Evolutionary conservation across 2,797 vertebrate genomes (phyloP).

Genomic region (Peromyscus aztecus): DNA sequence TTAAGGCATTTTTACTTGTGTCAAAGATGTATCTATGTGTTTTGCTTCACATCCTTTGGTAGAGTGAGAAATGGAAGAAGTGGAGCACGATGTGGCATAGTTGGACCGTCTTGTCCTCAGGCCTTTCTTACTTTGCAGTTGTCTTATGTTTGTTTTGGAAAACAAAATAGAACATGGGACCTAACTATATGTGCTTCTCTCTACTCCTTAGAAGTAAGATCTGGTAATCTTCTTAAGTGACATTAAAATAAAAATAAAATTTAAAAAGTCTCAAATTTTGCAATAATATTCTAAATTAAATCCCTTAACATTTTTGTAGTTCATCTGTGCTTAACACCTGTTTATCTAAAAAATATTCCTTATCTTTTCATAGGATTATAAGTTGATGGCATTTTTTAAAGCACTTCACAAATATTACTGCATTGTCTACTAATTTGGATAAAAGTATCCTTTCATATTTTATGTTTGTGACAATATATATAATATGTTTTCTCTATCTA

Average conservation of each 20-base stretch:
- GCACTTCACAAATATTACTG: background rate
- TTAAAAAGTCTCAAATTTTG: background rate
- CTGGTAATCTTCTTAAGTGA: background rate
- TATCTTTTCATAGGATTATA: background rate
- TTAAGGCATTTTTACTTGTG: background rate
- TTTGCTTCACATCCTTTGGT: background rate
- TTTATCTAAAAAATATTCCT: background rate
- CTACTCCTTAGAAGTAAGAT: background rate
- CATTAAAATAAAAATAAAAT: background rate
- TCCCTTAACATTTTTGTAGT: background rate
- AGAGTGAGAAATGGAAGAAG: no score
- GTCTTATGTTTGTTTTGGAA: background rate
- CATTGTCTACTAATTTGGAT: background rate
- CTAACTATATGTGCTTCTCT: background rate
- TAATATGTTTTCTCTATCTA: background rate
- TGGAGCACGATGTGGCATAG: background rate
- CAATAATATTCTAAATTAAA: background rate
- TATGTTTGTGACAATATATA: background rate
- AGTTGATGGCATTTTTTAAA: background rate
- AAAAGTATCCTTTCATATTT: background rate
- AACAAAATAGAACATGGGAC: no score
- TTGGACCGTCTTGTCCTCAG: background rate
- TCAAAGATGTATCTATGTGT: accelerated
- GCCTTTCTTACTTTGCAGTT: background rate
- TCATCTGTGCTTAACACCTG: background rate